Conservation (phyloP, 2,888 invertebrate species). For the Leucophora obtusa region DNA sequence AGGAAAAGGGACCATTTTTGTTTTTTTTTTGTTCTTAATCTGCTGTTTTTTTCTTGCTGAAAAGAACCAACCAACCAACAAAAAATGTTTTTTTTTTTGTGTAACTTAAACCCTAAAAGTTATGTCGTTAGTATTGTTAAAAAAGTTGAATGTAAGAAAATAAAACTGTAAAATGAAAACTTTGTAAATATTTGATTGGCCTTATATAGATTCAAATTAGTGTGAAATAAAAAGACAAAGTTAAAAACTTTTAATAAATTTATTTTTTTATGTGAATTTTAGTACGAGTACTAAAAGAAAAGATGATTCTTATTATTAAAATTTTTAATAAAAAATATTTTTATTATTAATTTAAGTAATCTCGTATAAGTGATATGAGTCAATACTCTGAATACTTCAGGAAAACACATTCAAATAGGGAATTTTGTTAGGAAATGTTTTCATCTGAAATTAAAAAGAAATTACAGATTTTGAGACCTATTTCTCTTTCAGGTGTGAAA, state of each 20-base stretch:
- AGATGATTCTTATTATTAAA: not conserved
- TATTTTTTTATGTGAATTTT: not conserved
- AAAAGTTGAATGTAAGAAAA: not conserved
- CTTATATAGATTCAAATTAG: conserved; percentile 31
- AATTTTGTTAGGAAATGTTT: too few relatives aligned
- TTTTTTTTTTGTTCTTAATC: not conserved
- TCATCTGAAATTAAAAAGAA: too few relatives aligned
- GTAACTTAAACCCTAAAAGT: conserved; percentile 36
- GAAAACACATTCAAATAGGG: too few relatives aligned
- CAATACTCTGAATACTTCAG: too few relatives aligned
- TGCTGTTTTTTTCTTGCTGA: conserved; percentile 17
- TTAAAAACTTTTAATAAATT: conserved; percentile 9
- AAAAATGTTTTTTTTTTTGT: conserved; percentile 21
- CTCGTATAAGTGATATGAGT: not conserved
- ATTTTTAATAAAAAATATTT: not conserved
- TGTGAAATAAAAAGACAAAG: conserved; percentile 11
- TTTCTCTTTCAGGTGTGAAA: too few relatives aligned
- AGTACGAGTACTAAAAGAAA: not conserved
- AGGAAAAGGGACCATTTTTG: conserved; percentile 22
- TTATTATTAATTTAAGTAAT: not conserved
- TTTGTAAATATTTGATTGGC: conserved; percentile 37
- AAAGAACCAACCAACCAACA: not conserved
- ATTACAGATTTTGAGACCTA: too few relatives aligned
- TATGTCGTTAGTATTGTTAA: conserved; percentile 30
- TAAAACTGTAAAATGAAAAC: not conserved